Conservation (phyloP, 2,888 invertebrate species). For the Pammene fasciana region DNA sequence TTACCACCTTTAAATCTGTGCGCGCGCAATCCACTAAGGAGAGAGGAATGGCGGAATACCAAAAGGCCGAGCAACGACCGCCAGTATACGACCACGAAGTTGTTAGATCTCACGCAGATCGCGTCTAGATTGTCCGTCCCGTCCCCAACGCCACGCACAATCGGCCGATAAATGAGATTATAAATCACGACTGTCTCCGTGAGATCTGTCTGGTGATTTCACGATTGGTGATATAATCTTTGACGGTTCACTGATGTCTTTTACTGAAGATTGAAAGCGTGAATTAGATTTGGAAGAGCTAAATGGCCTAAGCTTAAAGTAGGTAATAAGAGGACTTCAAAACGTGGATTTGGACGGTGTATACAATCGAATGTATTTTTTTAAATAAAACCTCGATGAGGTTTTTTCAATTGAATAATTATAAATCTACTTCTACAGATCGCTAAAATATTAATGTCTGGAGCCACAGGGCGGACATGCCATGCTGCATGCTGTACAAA, state of each 20-base stretch:
- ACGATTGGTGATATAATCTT: conserved; percentile 20
- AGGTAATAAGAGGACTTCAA: neutral
- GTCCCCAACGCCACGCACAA: conserved; percentile 21
- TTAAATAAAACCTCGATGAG: too few relatives aligned
- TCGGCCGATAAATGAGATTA: conserved; percentile 28
- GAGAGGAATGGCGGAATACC: too few relatives aligned
- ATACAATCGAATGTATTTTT: too few relatives aligned
- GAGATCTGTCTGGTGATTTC: conserved; percentile 1
- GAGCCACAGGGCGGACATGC: too few relatives aligned
- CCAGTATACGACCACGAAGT: neutral
- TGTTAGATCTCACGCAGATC: conserved; percentile 15
- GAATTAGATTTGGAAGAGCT: neutral
- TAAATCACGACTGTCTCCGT: conserved; percentile 28
- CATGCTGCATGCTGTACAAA: too few relatives aligned
- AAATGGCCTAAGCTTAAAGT: neutral
- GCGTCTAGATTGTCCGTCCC: neutral
- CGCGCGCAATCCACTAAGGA: too few relatives aligned
- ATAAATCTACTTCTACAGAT: too few relatives aligned
- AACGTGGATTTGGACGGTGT: too few relatives aligned
- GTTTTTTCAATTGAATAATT: too few relatives aligned
- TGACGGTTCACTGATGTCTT: conserved; percentile 8
- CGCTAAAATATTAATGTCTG: too few relatives aligned
- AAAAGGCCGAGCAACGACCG: too few relatives aligned
- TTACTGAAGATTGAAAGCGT: conserved; percentile 3
- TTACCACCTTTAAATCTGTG: too few relatives aligned